These are phyloP conservation scores for Aspidapion aeneum DNA, from an alignment of 2,888 invertebrate species.

Conservation along the genomic window DNA sequence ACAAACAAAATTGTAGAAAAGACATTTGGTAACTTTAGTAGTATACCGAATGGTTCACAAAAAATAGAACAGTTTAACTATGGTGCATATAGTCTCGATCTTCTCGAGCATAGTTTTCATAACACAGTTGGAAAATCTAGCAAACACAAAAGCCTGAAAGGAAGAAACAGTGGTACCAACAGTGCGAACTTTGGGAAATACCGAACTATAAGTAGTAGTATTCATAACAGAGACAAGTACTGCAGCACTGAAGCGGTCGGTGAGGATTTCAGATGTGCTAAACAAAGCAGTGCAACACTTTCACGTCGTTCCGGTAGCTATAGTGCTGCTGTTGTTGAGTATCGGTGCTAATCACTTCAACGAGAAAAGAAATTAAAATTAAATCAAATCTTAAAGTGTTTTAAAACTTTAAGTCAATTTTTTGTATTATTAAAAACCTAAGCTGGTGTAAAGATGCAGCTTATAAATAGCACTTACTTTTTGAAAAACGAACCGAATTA, in stretches of 20 bases:
- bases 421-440: too few species aligned
- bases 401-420: too few species aligned
- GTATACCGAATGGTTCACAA: background rate
- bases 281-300: background rate
- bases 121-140: background rate
- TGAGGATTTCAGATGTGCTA: background rate
- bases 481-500: too few species aligned
- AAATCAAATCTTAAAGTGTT: too few species aligned
- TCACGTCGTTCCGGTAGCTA: conserved; percentile 37
- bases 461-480: too few species aligned
- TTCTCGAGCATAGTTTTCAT: background rate
- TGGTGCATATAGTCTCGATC: background rate
- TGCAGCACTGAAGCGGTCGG: background rate
- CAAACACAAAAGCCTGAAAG: background rate
- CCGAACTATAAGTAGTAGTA: background rate
- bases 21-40: background rate
- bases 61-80: background rate
- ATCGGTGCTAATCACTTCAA: conserved; percentile 45
- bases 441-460: too few species aligned
- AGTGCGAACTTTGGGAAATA: background rate
- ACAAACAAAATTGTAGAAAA: background rate
- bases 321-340: conserved; percentile 47
- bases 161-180: background rate
- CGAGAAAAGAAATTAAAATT: too few species aligned
- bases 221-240: background rate